Conservation (phyloP, 2,113 vertebrate species). For the Sterrhoptilus dennistouni region DNA sequence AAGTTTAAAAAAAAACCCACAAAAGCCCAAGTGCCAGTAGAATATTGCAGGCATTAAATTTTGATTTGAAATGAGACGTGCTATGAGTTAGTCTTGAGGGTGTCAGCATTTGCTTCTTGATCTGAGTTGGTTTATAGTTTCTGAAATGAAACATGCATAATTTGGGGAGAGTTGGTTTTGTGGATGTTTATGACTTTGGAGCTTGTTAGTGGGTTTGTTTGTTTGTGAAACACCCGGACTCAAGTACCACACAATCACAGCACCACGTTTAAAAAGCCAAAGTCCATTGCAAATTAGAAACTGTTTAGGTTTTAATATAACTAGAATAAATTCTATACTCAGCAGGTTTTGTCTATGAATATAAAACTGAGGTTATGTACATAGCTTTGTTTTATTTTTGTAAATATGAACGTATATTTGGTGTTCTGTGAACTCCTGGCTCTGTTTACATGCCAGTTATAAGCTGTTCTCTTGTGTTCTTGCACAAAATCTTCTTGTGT, state of each 20-base stretch:
- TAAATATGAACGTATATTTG: background rate
- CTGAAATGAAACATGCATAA: background rate
- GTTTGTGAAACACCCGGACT: background rate
- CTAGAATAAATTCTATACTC: background rate
- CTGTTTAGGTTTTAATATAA: background rate
- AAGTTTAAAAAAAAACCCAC: background rate
- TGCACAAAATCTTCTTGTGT: background rate
- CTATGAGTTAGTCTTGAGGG: background rate
- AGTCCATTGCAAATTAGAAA: background rate
- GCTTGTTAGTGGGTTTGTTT: background rate
- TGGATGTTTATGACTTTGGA: background rate
- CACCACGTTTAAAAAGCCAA: background rate
- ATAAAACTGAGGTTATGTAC: background rate
- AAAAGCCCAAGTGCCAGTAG: background rate
- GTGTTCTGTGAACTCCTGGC: background rate
- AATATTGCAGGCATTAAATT: background rate
- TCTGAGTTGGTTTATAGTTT: background rate
- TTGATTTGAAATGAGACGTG: background rate
- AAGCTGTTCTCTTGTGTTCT: background rate
- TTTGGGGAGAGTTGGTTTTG: accelerated
- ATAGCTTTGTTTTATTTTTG: background rate
- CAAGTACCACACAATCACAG: background rate
- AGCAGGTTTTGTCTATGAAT: background rate
- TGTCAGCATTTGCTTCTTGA: background rate
- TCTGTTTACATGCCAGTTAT: background rate